Evolutionary conservation across 2,113 vertebrate species (phyloP).

Genomic region (Takifugu flavidus): DNA sequence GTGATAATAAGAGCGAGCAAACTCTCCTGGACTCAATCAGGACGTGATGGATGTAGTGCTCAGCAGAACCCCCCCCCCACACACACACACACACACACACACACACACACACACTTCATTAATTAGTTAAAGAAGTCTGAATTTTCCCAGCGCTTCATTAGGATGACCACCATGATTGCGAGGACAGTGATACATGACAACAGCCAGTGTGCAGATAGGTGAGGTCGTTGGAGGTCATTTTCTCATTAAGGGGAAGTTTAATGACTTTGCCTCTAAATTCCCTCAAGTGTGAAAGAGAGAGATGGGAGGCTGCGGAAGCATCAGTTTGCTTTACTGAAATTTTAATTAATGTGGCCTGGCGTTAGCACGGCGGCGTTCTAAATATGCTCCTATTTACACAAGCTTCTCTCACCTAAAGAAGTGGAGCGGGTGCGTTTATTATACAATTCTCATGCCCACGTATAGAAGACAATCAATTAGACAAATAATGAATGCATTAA

Average conservation of each 20-base stretch:
- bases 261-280: slow-evolving; percentile 55
- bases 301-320: slow-evolving; percentile 20
- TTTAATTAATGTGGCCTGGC: slow-evolving; percentile 20
- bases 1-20: slow-evolving; percentile 38
- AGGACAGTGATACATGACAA: slow-evolving; percentile 69
- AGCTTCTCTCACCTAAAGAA: too few species aligned
- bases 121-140: slow-evolving; percentile 57
- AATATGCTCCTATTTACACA: neutral
- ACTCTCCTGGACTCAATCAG: slow-evolving; percentile 48
- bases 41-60: slow-evolving; percentile 65
- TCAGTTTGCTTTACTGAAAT: slow-evolving; percentile 17
- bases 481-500: too few species aligned
- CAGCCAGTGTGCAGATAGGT: slow-evolving; percentile 47
- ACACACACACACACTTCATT: slow-evolving; percentile 55
- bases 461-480: too few species aligned
- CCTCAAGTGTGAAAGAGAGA: slow-evolving; percentile 46
- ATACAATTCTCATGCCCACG: too few species aligned
- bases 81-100: slow-evolving; percentile 1
- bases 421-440: too few species aligned
- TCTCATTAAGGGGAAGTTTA: slow-evolving; percentile 57
- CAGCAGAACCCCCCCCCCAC: slow-evolving; percentile 41
- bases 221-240: slow-evolving; percentile 63
- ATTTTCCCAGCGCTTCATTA: slow-evolving; percentile 64
- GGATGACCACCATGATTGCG: slow-evolving; percentile 49
- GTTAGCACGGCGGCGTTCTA: neutral